Base-by-base conservation (phyloP, 2,113 vertebrate species). In the Sinocyclocheilus rhinocerous region DNA sequence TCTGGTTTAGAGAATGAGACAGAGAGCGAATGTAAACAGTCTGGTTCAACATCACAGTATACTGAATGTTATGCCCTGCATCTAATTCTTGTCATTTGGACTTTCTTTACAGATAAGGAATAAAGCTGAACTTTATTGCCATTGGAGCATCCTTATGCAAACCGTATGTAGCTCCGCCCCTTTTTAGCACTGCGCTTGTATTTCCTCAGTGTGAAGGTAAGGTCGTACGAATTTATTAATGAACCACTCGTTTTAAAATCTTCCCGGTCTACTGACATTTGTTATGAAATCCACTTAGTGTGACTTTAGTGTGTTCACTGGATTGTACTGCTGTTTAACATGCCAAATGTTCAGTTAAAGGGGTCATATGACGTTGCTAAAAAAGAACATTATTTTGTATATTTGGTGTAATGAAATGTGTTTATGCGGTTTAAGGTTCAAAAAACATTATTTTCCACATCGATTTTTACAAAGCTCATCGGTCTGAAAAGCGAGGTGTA, bases 1-100 rank as follows among this genome's bases (percentile, higher is more conserved):
- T 98, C 98, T 99, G 90, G 3, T 89, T 67, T 89, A 75, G 33
- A 48, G 20, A 57, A 50, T 72, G 16, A 79, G 2, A 4, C 69
- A 84, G 1, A 90, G 42, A 78, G 20, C 15, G 69, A 12, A 12
- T 22, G 22, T 61, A 67, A 36, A 59, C 1, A 81, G 1, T 42
- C 33, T 69, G 4, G 9, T 12, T 73, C 20, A 13, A 6, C 36
- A 13, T n/a, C 70, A 22, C 70, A 59, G 3, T n/a, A 67, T 29
- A 67, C 24, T 67, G 63, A 29, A 59, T 20, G 2, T n/a, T 3
- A 59, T 4, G 8, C 9, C 8, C 57, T 61, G 57, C 20, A 61
- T n/a, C 22, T 61, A 10, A 61, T 61, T n/a, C 22, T 61, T 61
- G 8, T n/a, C 22, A 61, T 61, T 4, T 61, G 57, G 20, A 22